Base-by-base conservation (phyloP, 2,888 invertebrate genomes). In the Heliconius charithonia region DNA sequence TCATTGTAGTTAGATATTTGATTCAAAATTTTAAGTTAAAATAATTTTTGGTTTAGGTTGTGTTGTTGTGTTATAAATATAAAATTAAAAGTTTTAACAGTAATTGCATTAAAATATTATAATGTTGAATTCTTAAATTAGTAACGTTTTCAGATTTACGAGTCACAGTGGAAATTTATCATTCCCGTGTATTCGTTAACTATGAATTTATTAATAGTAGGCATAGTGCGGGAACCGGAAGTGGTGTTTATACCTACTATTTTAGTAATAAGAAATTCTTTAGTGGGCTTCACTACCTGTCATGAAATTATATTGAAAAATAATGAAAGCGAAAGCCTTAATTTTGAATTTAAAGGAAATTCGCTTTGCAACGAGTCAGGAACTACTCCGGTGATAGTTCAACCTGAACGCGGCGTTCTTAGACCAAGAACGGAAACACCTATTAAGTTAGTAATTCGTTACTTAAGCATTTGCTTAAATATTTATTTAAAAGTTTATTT, bases 131-230 rank as follows among this genome's bases (percentile, higher is more conserved):
- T 9, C 7, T 37, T 16, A 37, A 19, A 22, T 41, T 25, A 41
- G 19, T 45, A 41, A 45, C 22, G 76, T 82, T 83, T 83, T 76
- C 81, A 94, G 87, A 90, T 95, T 4, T 96, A 96, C 81, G 97
- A 97, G 89, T 96, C 96, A 0, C 96, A 96, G 85, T 97, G 97
- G 96, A 95, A 93, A 83, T 96, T 97, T 84, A 85, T 89, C 27
- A 96, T 97, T 83, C 95, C 96, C 4, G 90, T 94, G 76, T 94
- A 96, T 86, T 91, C 95, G 82, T 89, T 96, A 73, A 89, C 91
- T 45, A 95, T 95, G 75, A 89, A 94, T 80, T 95, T 97, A 86
- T 86, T 97, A 29, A 92, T 97, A 22, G 96, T 96, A 29, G 97
- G 96, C 19, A 88, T 94, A 70, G 96, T 96, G 0, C 91, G 95